Base-by-base conservation (phyloP, 1,140 invertebrate genomes). In the Camponotus pennsylvanicus region DNA sequence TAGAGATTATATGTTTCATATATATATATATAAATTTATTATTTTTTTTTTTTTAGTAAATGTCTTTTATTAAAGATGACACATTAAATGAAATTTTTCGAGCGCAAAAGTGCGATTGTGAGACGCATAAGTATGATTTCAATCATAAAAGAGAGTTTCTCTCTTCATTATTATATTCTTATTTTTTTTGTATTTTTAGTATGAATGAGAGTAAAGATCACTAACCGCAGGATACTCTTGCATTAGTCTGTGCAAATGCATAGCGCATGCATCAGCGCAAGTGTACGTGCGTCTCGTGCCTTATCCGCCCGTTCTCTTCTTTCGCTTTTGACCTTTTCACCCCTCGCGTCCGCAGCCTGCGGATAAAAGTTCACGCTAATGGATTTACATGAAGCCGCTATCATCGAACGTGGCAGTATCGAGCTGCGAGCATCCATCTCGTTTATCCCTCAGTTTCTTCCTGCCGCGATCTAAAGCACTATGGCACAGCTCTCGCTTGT, bases 311-410 rank as follows among this genome's bases (percentile, higher is more conserved):
- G 86, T 86, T 76, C 67, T 79, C 69, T 69, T 52, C 78, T 82
- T 76, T 87, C 78, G 67, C 67, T 64, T 86, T 78, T 89, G 90
- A 91, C 91, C 91, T 92, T 83, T 89, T 90, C 90, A 90, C 85
- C 91, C 61, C 32, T 57, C 15, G 40, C 49, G 61, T 66, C 27
- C 85, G 66, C 83, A 70, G 83, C 52, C 69, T 78, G 42, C 76
- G 83, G 86, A 73, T 86, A 89, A 86, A 92, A 90, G 79, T 82
- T 83, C 77, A 49, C 84, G 86, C 86, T 92, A 92, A 92, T 92
- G 90, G 87, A 92, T 92, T 92, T 90, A 91, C 86, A 85, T 85
- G 90, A 86, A 64, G 83, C 77, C 75, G 71, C 85, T 82, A 83
- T 77, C 87, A 66, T 87, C 88, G 52, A 57, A 88, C 80, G 85